Evolutionary conservation across 1,140 invertebrate genomes (phyloP).

Genomic region (Nasonia giraulti): DNA sequence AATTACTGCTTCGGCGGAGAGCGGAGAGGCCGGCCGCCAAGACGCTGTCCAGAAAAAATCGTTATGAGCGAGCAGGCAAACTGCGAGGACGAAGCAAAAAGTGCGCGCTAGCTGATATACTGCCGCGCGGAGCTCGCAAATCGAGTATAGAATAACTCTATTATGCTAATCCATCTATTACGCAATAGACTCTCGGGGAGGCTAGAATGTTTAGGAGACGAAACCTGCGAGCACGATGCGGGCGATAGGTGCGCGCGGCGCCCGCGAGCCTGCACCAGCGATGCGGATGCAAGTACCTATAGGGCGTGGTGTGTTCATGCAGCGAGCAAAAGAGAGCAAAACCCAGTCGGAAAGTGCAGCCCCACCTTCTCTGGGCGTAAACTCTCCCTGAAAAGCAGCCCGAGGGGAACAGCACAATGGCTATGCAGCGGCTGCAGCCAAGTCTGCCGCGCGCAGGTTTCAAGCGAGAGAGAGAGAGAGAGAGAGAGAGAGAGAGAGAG

Average conservation of each 20-base stretch:
- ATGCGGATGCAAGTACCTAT: background rate
- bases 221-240: too few species aligned
- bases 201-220: too few species aligned
- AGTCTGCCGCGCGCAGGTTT: background rate
- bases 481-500: background rate
- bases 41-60: conserved; percentile 36
- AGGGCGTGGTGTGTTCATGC: conserved; percentile 34
- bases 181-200: too few species aligned
- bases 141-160: conserved; percentile 25
- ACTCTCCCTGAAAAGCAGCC: conserved; percentile 10
- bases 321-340: conserved; percentile 16
- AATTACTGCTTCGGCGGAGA: conserved; percentile 62
- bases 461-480: background rate
- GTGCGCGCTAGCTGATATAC: background rate
- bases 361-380: conserved; percentile 46
- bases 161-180: conserved; percentile 18
- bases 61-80: conserved; percentile 26
- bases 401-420: conserved; percentile 5
- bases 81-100: too few species aligned
- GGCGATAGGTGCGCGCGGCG: too few species aligned
- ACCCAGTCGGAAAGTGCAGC: conserved; percentile 22
- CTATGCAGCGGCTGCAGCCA: background rate
- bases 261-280: background rate
- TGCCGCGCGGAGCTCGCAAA: background rate
- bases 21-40: conserved; percentile 6